These are phyloP conservation scores for Montipora sp. DNA, from an alignment of 64 coral and sea anemone species.

Conservation along the genomic window DNA sequence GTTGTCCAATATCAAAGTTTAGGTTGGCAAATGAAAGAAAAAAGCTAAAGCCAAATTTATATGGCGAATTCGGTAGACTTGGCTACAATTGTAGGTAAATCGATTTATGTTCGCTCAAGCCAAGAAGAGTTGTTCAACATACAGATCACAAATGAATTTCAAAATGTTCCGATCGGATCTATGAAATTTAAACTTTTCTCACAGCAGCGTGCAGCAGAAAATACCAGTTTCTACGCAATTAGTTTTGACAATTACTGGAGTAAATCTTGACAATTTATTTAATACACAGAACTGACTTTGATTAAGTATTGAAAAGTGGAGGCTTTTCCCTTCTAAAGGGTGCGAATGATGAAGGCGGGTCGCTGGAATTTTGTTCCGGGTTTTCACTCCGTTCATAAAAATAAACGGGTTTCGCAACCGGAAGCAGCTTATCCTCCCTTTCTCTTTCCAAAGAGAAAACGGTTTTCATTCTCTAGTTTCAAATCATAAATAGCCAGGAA, in stretches of 20 bases:
- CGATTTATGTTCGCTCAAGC: not conserved
- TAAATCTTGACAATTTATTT: too few species aligned
- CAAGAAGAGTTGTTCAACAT: not conserved
- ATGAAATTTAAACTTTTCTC: not conserved
- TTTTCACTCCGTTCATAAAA: not conserved
- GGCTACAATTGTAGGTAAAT: too few species aligned
- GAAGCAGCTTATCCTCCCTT: not conserved
- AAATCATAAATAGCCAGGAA: not conserved
- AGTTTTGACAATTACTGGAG: not conserved
- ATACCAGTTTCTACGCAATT: not conserved
- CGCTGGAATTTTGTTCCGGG: not conserved
- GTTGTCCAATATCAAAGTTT: constrained; percentile 14
- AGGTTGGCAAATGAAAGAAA: not conserved
- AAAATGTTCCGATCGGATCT: not conserved
- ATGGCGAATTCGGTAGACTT: not conserved
- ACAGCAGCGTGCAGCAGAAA: not conserved
- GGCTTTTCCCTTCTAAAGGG: not conserved
- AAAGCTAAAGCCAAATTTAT: constrained; percentile 9
- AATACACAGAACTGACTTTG: too few species aligned
- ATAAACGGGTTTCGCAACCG: not conserved
- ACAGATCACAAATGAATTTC: not conserved
- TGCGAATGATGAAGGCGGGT: too few species aligned
- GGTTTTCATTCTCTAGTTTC: not conserved
- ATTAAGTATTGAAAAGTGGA: not conserved
- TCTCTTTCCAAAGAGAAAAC: constrained; percentile 20